Conservation (phyloP, 2,113 vertebrate genomes). For the Larimichthys crocea region DNA sequence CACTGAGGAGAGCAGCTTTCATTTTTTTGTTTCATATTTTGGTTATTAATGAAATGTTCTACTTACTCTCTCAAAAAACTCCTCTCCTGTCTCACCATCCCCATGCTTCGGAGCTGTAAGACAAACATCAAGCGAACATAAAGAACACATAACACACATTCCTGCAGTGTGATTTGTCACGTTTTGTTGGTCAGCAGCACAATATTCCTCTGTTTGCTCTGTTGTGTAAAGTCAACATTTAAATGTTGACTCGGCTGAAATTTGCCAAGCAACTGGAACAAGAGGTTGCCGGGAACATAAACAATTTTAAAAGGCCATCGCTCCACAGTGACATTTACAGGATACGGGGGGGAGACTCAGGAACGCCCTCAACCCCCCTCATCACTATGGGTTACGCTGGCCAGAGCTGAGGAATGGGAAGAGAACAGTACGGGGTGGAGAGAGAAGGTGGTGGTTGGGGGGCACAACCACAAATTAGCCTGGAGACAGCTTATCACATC, state of each 20-base stretch:
- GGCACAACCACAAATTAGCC: conserved; percentile 69
- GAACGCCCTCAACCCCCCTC: conserved; percentile 52
- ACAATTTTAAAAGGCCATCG: conserved; percentile 79
- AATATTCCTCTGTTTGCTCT: conserved; percentile 24
- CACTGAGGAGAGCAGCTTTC: neutral
- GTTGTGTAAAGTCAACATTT: conserved; percentile 62
- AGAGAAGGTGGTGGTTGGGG: conserved; percentile 58
- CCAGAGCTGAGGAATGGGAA: conserved; percentile 79
- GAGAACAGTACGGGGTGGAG: conserved; percentile 71
- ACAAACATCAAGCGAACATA: conserved; percentile 4
- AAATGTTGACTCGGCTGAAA: conserved; percentile 66
- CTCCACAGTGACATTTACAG: conserved; percentile 83
- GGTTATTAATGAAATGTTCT: neutral
- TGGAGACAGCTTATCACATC: conserved; percentile 72
- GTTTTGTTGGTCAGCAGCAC: conserved; percentile 9
- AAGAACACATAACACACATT: conserved; percentile 4
- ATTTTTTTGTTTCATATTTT: conserved; percentile 12
- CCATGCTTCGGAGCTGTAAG: conserved; percentile 77
- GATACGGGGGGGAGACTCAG: conserved; percentile 54
- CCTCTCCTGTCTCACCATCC: conserved; percentile 76
- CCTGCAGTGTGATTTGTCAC: conserved; percentile 23
- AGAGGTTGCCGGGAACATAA: conserved; percentile 73
- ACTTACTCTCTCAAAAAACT: conserved; percentile 86
- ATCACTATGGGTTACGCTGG: conserved; percentile 84
- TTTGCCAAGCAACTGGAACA: conserved; percentile 55